These are phyloP conservation scores for Murina feae DNA, from an alignment of 2,113 vertebrate species.

Conservation along the genomic window DNA sequence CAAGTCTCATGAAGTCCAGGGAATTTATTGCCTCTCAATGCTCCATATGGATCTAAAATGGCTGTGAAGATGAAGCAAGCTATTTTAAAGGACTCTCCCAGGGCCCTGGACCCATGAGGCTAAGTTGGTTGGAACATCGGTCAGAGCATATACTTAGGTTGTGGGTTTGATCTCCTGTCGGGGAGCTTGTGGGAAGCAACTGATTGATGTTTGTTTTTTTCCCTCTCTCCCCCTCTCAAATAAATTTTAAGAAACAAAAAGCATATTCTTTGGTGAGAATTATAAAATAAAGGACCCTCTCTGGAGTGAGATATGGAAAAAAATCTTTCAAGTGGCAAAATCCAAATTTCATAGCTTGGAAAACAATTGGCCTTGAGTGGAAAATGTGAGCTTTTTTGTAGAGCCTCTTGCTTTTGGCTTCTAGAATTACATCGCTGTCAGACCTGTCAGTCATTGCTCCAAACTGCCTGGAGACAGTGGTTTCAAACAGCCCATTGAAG, in stretches of 20 bases:
- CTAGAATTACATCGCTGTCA: background rate
- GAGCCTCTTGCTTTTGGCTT: background rate
- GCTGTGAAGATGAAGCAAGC: background rate
- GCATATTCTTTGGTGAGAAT: background rate
- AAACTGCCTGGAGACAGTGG: slow-evolving; percentile 9
- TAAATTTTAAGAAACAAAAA: background rate
- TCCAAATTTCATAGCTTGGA: background rate
- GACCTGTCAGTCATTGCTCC: background rate
- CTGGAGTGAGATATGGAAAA: background rate
- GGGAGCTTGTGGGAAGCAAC: background rate
- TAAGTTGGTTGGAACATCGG: background rate
- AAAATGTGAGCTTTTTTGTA: slow-evolving; percentile 34
- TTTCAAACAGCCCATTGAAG: background rate
- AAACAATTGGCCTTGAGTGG: slow-evolving; percentile 21
- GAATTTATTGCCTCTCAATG: background rate
- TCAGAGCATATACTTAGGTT: background rate
- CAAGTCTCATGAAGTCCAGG: background rate
- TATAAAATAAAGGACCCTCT: background rate
- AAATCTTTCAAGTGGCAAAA: slow-evolving; percentile 1
- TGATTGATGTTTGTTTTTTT: background rate
- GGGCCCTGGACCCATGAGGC: background rate
- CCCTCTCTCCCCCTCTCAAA: background rate
- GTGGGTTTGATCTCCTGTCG: background rate
- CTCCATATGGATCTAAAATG: background rate
- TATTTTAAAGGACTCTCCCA: background rate